Evolutionary conservation across 2,113 vertebrate species (phyloP).

Genomic region (Trichomycterus rosablanca): DNA sequence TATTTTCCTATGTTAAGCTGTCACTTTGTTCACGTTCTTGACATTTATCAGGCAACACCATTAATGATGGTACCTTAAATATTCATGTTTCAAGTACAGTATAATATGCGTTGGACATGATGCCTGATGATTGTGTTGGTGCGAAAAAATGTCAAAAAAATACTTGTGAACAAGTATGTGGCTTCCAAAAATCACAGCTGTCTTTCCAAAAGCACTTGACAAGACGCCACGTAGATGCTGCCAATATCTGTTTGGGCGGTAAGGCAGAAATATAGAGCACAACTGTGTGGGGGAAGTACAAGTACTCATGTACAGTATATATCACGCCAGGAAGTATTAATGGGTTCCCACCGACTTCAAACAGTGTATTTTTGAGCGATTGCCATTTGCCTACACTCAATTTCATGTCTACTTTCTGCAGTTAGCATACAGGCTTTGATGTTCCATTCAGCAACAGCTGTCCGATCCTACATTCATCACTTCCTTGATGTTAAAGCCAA

Average conservation of each 20-base stretch:
- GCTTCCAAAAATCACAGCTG: too few relatives aligned
- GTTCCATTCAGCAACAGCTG: not conserved
- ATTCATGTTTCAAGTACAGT: too few relatives aligned
- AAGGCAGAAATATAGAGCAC: not conserved
- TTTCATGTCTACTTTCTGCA: not conserved
- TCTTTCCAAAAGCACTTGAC: conserved; percentile 4
- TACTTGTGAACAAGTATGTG: too few relatives aligned
- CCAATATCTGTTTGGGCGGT: not conserved
- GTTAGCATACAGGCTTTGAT: not conserved
- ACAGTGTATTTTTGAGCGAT: not conserved
- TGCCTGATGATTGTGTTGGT: too few relatives aligned
- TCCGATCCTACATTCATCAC: not conserved
- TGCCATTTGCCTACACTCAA: not conserved
- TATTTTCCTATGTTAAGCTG: not conserved
- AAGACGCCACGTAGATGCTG: not conserved
- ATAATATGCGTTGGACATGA: too few relatives aligned
- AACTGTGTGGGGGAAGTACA: not conserved
- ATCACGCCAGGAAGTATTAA: not conserved
- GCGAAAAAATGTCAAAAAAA: too few relatives aligned
- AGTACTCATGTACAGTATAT: not conserved
- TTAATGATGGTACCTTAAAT: too few relatives aligned
- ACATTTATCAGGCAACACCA: too few relatives aligned
- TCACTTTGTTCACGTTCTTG: too few relatives aligned
- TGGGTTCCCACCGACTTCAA: not conserved
- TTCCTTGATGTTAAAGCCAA: conserved; percentile 2